Conservation (phyloP, 2,888 invertebrate genomes). For the Venusia cambrica region DNA sequence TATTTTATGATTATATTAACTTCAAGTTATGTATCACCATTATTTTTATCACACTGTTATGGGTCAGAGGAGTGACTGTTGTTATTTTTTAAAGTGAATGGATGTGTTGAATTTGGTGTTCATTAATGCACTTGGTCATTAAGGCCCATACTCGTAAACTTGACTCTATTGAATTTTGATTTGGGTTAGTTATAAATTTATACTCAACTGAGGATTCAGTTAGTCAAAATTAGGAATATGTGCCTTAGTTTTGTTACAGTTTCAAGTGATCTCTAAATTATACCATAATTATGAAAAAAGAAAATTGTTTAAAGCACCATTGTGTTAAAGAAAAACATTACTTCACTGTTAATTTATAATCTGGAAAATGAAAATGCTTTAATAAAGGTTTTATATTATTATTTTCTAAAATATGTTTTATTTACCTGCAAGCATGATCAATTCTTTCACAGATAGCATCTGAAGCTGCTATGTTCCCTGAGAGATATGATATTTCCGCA, state of each 20-base stretch:
- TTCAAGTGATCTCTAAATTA: slow-evolving; percentile 13
- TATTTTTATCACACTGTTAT: slow-evolving; percentile 56
- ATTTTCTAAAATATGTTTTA: slow-evolving; percentile 21
- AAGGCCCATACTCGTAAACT: too few relatives aligned
- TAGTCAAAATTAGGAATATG: too few relatives aligned
- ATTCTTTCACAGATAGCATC: slow-evolving; percentile 78
- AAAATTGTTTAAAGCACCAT: slow-evolving; percentile 10
- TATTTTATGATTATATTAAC: slow-evolving; percentile 45
- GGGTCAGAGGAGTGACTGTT: slow-evolving; percentile 56
- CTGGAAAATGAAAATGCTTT: slow-evolving; percentile 42
- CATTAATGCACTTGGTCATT: slow-evolving; percentile 7
- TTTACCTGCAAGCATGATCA: slow-evolving; percentile 69
- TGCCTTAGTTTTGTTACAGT: slow-evolving; percentile 5
- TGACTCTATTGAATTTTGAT: too few relatives aligned
- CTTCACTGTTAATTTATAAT: slow-evolving; percentile 19
- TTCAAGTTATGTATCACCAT: slow-evolving; percentile 29
- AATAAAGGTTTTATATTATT: slow-evolving; percentile 42
- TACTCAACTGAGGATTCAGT: too few relatives aligned
- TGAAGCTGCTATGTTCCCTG: slow-evolving; percentile 75
- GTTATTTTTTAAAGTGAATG: slow-evolving; percentile 43
- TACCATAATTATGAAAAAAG: slow-evolving; percentile 7
- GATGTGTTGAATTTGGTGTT: slow-evolving; percentile 29
- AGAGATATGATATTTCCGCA: slow-evolving; percentile 77
- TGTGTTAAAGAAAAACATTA: slow-evolving; percentile 25
- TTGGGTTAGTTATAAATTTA: too few relatives aligned